Conservation (phyloP, 1,140 invertebrate genomes). For the Drosophila pseudoobscura region DNA sequence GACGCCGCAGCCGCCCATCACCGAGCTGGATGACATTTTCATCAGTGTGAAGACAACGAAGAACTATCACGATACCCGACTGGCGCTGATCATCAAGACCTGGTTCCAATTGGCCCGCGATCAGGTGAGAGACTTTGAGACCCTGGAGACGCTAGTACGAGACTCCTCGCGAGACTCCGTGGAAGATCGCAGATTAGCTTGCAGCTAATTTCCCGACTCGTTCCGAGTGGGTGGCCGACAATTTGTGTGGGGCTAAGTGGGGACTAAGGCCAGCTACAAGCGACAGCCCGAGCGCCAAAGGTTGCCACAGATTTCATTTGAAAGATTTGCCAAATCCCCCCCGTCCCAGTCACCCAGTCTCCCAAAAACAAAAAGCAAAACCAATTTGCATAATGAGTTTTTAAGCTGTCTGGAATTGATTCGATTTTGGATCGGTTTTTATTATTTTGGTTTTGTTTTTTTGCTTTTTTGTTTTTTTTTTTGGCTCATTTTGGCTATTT, state of each 20-base stretch:
- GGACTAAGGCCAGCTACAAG: constrained; percentile 18
- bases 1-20: constrained; percentile 87
- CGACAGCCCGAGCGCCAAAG: constrained; percentile 31
- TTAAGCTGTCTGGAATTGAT: constrained; percentile 73
- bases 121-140: constrained; percentile 87
- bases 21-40: constrained; percentile 93
- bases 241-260: constrained; percentile 50
- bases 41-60: constrained; percentile 97
- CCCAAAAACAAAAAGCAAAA: not conserved
- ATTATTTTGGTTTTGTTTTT: not conserved
- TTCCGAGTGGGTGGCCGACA: constrained; percentile 58
- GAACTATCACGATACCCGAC: constrained; percentile 91
- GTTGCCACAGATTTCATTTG: constrained; percentile 45
- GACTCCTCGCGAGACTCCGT: constrained; percentile 14
- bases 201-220: constrained; percentile 56
- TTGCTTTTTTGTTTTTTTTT: constrained; percentile 17
- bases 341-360: constrained; percentile 4
- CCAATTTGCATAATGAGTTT: constrained; percentile 79
- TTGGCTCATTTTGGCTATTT: constrained; percentile 51
- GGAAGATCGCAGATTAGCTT: constrained; percentile 41
- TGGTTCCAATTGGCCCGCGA: constrained; percentile 96
- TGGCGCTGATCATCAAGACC: constrained; percentile 95
- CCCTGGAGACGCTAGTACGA: not conserved
- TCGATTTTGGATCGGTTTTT: constrained; percentile 22
- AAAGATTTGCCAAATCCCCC: constrained; percentile 31